Evolutionary conservation across 2,797 vertebrate species (phyloP).

Genomic region (Loriculus beryllinus): DNA sequence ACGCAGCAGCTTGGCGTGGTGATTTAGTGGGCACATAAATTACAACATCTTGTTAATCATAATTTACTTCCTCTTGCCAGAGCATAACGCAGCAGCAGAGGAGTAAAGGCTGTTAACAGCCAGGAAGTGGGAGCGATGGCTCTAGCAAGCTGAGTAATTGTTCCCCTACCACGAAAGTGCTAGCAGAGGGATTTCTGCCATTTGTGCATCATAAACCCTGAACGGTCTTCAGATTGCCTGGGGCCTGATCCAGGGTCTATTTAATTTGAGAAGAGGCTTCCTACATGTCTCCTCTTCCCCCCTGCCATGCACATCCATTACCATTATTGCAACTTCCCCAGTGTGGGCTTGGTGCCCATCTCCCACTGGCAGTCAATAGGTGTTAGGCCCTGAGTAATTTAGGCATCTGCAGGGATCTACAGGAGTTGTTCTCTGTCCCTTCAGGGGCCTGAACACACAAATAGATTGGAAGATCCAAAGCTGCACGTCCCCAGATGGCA

Average conservation of each 20-base stretch:
- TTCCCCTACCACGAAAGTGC: background rate
- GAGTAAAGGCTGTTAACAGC: background rate
- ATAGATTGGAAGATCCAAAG: background rate
- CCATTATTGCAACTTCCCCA: accelerated
- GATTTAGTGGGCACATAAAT: constrained; percentile 53
- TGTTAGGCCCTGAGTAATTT: background rate
- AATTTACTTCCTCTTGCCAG: constrained; percentile 33
- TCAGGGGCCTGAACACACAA: background rate
- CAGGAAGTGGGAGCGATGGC: background rate
- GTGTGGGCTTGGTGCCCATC: background rate
- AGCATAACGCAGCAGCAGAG: constrained; percentile 13
- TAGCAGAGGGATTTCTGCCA: constrained; percentile 36
- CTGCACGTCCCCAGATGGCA: background rate
- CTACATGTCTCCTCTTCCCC: accelerated
- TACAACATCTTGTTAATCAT: constrained; percentile 20
- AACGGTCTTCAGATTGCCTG: background rate
- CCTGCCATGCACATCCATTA: accelerated
- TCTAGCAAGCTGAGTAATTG: constrained; percentile 1
- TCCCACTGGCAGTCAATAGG: background rate
- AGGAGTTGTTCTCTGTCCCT: background rate
- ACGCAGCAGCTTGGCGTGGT: constrained; percentile 4
- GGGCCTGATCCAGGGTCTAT: background rate
- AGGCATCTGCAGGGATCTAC: background rate
- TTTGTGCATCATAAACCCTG: background rate
- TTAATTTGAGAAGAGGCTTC: background rate